Base-by-base conservation (phyloP, 2,113 vertebrate species). In the Oceanites oceanicus region DNA sequence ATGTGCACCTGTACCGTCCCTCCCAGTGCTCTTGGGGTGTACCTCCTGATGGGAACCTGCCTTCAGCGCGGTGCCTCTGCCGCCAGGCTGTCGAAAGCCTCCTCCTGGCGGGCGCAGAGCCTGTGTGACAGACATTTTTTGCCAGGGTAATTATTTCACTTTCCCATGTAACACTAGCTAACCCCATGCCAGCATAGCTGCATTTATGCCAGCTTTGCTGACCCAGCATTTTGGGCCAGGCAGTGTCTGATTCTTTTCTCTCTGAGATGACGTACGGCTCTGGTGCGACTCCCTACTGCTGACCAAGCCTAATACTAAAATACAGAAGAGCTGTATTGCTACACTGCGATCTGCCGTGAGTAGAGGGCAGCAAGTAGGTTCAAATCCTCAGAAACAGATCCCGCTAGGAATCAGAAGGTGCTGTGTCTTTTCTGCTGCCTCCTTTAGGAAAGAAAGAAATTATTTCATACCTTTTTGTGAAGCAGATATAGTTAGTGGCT, bases 1-100 rank as follows among this genome's bases (percentile, higher is more conserved):
- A 29, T 45, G 45, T 47, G 38, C 29, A 27, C 22, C 38, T 61
- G 36, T 13, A 34, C 62, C 6, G 6, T 47, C 45, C 21, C 52
- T 71, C 66, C 30, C 50, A n/a, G 7, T 1, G 4, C n/a, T n/a
- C 15, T 21, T 29, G 38, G 32, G 27, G 7, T 34, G 34, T 9
- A 45, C 15, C 23, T 73, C 32, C 52, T 30, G 45, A 26, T 40
- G 67, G 67, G 16, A 59, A 73, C 34, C 67, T 30, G 59, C 29
- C 52, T 14, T 44, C 38, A 34, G 17, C 1, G 0, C 3, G 0
- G 16, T 29, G 25, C 36, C 10, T 66, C 52, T 59, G 44, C 66
- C 44, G 34, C 52, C 44, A 29, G 23, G 10, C 44, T 58, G 36
- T 13, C 11, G 0, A 78, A 42, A 1, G 15, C 32, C 50, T 79